Evolutionary conservation across 2,888 invertebrate genomes (phyloP), one percentile per base, ranked within the genome.

Genomic region (Agriopis marginaria): DNA sequence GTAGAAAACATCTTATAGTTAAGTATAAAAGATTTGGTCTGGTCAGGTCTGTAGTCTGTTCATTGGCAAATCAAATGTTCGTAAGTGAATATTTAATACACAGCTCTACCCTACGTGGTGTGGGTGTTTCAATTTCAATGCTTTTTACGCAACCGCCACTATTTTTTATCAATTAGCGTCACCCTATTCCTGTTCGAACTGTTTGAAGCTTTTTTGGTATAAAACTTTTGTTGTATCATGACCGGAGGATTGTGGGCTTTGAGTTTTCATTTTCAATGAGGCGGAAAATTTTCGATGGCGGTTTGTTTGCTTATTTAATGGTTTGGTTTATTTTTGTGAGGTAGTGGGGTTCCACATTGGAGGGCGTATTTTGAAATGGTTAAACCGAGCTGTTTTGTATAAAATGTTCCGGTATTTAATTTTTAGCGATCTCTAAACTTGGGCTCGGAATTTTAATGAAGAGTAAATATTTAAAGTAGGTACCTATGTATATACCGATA

Each of bases 121-220:
- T 42, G 42, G 42, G 0, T 1, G n/a, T 11, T 47, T 44, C 42
- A 0, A 9, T 9, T 32, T 32, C 39, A n/a, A 9, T 8, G 14
- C 5, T 0, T n/a, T 40, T n/a, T 32, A 8, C 51, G 11, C 11
- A 23, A 32, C 23, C 23, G 23, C 23, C 11, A 40, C 17, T 9
- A 10, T 44, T 56, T 56, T 56, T 44, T 7, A 9, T 55, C 40
- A 56, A 44, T 17, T 17, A 42, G 44, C 42, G 44, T 17, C 56
- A 7, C 17, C 3, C 23, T 42, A 53, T 32, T 62, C 32, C 11
- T 11, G 32, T 62, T 62, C 7, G n/a, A 17, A 40, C 8, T 55
- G 72, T 72, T 71, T 69, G 63, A 71, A 76, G 53, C 56, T 70
- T 63, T 74, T 75, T 70, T 75, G 70, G 62, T 71, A 55, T 62